Conservation (phyloP, 1,140 invertebrate species). For the Pogonomyrmex barbatus region DNA sequence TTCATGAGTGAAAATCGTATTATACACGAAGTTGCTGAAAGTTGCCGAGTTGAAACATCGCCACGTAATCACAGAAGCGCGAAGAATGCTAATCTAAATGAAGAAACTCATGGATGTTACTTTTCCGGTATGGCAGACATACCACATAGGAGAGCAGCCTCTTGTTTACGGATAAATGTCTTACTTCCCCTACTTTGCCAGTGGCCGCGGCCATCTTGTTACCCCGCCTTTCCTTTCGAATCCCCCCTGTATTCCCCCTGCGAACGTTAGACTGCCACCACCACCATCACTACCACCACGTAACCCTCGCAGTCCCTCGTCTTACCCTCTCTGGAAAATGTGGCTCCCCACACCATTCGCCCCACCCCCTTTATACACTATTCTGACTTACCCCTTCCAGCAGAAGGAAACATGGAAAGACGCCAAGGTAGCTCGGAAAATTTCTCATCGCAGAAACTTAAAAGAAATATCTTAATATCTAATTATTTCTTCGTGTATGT, state of each 20-base stretch:
- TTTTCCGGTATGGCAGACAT: constrained; percentile 45
- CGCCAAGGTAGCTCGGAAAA: constrained; percentile 66
- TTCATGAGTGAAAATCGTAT: constrained; percentile 16
- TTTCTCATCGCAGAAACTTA: constrained; percentile 66
- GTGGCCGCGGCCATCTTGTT: constrained; percentile 80
- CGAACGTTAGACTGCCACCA: constrained; percentile 78
- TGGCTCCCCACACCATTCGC: constrained; percentile 73
- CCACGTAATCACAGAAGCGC: constrained; percentile 8
- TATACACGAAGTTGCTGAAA: constrained; percentile 8
- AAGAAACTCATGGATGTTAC: constrained; percentile 29
- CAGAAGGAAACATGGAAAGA: constrained; percentile 63
- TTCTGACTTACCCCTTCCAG: constrained; percentile 76
- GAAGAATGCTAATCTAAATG: constrained; percentile 40
- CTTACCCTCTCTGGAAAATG: constrained; percentile 79
- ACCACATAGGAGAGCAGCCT: constrained; percentile 45
- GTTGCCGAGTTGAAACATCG: neutral
- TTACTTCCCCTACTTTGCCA: constrained; percentile 80
- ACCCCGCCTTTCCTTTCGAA: constrained; percentile 80
- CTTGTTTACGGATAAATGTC: constrained; percentile 78
- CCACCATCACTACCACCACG: constrained; percentile 70
- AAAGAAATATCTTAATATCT: constrained; percentile 59
- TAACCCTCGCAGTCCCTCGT: constrained; percentile 74
- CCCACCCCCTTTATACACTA: constrained; percentile 72
- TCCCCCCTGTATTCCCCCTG: constrained; percentile 75
- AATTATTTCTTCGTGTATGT: neutral